phyloP scores from a whole-genome alignment of 2,888 invertebrate species.

The Drosophila niveifrons region DNA sequence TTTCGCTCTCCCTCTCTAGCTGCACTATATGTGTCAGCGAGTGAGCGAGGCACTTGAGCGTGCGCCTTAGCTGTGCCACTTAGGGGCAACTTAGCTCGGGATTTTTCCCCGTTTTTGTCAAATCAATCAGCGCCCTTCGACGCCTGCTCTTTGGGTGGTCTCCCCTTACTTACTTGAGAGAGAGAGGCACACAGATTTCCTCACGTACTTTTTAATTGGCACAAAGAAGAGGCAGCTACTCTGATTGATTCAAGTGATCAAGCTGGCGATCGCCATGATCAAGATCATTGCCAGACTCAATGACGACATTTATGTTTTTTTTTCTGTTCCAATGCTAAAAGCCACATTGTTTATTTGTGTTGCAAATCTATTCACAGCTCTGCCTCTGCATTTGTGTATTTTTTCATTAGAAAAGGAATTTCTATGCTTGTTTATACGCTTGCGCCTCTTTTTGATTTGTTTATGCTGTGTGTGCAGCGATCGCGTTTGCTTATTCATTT shows the following conservation, averaged over 20 bases:
- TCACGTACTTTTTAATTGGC: slow-evolving; percentile 64
- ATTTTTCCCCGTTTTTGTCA: slow-evolving; percentile 49
- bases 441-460: slow-evolving; percentile 55
- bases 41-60: slow-evolving; percentile 60
- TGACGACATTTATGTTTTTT: slow-evolving; percentile 36
- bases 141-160: slow-evolving; percentile 48
- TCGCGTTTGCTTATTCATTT: neutral
- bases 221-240: slow-evolving; percentile 12
- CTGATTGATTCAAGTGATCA: slow-evolving; percentile 64
- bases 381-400: slow-evolving; percentile 35
- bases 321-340: slow-evolving; percentile 22
- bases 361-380: slow-evolving; percentile 76
- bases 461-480: slow-evolving; percentile 60
- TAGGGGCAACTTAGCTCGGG: slow-evolving; percentile 65
- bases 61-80: slow-evolving; percentile 62
- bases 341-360: slow-evolving; percentile 71
- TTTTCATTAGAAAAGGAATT: slow-evolving; percentile 67
- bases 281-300: slow-evolving; percentile 53
- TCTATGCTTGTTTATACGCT: slow-evolving; percentile 44
- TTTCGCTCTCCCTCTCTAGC: neutral
- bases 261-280: slow-evolving; percentile 10
- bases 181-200: slow-evolving; percentile 58
- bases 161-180: slow-evolving; percentile 55
- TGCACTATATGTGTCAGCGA: slow-evolving; percentile 7
- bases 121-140: slow-evolving; percentile 63